Base-by-base conservation (phyloP, 2,888 invertebrate genomes). In the Teinopalpus imperialis region DNA sequence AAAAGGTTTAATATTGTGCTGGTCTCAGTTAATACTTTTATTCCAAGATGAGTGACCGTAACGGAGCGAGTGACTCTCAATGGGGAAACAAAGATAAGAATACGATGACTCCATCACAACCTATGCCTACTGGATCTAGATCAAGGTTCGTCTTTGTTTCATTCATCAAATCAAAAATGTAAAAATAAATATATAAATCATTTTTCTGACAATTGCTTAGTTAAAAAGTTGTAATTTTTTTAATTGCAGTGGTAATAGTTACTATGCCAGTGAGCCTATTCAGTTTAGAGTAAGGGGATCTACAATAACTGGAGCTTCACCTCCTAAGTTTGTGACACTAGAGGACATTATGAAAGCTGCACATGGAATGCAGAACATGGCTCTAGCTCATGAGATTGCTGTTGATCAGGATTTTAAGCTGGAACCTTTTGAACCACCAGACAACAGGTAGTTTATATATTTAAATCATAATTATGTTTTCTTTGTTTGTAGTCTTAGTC, bases 301-400 rank as follows among this genome's bases (percentile, higher is more conserved):
- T n/a, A 79, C 81, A 0, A 86, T 90, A 45, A 90, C 92, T 0
- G 91, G 91, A 12, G 93, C 94, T 0, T 97, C 97, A 1, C 97
- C 96, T 0, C 96, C 96, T 6, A 94, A 94, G 72, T 96, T 95
- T 74, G 92, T 97, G 6, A 93, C 94, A 0, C 79, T 97, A 18
- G 96, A 96, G 52, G 95, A 97, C 70, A 93, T 97, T 27, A 94
- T 96, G 92, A 94, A 94, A 61, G 95, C 96, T n/a, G 94, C 96
- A 0, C 93, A 94, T 66, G 94, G 95, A 1, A 93, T 97, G 87
- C 93, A 94, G 59, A 97, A 98, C 62, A 98, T 99, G 97, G 95
- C 95, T 2, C 80, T 99, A 24, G 98, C 97, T 0, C 99, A 99
- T 85, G 98, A 99, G 79, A 98, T 99, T 56, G 98, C 97, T 1